Evolutionary conservation across 2,113 vertebrate genomes (phyloP), one percentile per base, ranked within the genome.

Genomic region (Eretmochelys imbricata): DNA sequence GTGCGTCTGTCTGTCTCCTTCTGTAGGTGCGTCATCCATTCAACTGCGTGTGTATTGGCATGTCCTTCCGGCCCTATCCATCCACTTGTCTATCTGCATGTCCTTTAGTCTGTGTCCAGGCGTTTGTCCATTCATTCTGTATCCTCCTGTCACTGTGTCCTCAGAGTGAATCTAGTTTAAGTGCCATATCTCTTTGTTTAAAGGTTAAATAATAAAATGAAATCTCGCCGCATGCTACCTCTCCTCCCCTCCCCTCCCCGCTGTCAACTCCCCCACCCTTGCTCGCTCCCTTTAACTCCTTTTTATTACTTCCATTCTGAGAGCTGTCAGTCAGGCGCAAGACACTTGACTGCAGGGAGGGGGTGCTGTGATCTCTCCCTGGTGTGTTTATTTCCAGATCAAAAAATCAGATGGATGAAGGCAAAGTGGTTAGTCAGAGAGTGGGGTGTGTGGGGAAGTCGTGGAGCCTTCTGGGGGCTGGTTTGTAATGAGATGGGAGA

Each of bases 151-250:
- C 80, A 62, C 19, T 69, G 80, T 76, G 62, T 55, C 53, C 46
- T 35, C 50, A 29, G 38, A 91, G 42, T 35, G 59, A 81, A 55
- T 87, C 57, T 72, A 82, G 80, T 72, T 57, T 50, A 57, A 57
- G 89, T 91, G 78, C 78, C 84, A 82, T 51, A 86, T 91, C 81
- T 59, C 85, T 91, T 86, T 75, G 84, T 86, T 72, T 82, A 91
- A 91, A 91, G 84, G 84, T 91, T 86, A 91, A 91, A 91, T 86
- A 86, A 91, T 82, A 81, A 91, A 91, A 55, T 46, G 85, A 84
- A 84, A 80, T 81, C 55, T 79, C 55, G 69, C 85, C 49, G n/a
- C 87, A 69, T 57, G 48, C n/a, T 46, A 14, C 14, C 49, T 49
- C 49, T 10, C 53, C 80, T 53, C 80, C 12, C 8, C 80, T 53